Evolutionary conservation across 2,113 vertebrate genomes (phyloP), one percentile per base, ranked within the genome.

Genomic region (Carlito syrichta): DNA sequence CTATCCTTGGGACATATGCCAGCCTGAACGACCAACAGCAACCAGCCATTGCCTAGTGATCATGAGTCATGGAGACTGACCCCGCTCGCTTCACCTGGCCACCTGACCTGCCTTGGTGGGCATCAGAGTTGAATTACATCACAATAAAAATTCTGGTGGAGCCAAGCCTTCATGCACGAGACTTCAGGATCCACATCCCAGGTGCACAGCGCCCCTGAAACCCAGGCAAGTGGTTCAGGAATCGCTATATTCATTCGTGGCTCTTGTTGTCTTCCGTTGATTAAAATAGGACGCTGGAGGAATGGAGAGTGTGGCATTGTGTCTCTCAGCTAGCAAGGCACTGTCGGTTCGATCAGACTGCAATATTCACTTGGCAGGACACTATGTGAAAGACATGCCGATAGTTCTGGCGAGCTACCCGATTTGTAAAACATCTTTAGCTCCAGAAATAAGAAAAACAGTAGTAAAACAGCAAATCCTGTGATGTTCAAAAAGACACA

Each of bases 281-380:
- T 76, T 66, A 77, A 66, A 94, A 58, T 68, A 54, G 11, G 23
- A 71, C 54, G 40, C 74, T 2, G 3, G 6, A 32, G 71, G 22
- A 62, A 82, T 11, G 40, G 56, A 84, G 62, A 76, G 20, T 43
- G n/a, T 74, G 62, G 69, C 40, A 38, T 32, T 78, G 43, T 40
- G 78, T 60, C 79, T 93, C 76, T 13, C 45, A 52, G 62, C 87
- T 87, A 76, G 87, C 93, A 68, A 96, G 95, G 83, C 25, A 86
- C 60, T 63, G 90, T 91, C n/a, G 25, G 8, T 89, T 91, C 79
- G 63, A 87, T 73, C 86, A 86, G 83, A 83, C n/a, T 76, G 40
- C 68, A 91, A 62, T 56, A 68, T 52, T 91, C 83, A 86, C 54
- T 92, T 79, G 86, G 92, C 86, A 96, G 93, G 93, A 88, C 79